These are phyloP conservation scores for Anas flavirostris DNA, from an alignment of 2,797 vertebrate genomes.

Conservation along the genomic window DNA sequence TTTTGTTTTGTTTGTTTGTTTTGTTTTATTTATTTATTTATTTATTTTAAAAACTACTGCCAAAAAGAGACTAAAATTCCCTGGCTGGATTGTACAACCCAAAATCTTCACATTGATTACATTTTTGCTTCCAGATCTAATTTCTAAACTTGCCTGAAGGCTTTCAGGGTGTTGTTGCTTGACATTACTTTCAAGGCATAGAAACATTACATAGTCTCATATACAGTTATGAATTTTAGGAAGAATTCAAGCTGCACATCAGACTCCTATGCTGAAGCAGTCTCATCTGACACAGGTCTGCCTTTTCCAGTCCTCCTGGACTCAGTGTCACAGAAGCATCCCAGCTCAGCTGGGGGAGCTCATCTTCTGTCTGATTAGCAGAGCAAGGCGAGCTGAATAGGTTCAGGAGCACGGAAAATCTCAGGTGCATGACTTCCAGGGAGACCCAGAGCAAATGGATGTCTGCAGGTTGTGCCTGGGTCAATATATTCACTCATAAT, in stretches of 20 bases:
- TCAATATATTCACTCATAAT: not conserved
- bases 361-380: not conserved
- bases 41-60: not conserved
- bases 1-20: not conserved
- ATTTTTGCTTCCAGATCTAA: not conserved
- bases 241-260: not conserved
- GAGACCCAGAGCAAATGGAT: not conserved
- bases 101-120: not conserved
- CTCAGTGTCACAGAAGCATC: too few species aligned
- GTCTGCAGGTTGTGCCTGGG: fast-evolving
- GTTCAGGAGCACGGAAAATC: not conserved
- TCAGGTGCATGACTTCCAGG: not conserved
- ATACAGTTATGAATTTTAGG: not conserved
- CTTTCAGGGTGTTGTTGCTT: not conserved
- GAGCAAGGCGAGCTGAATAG: not conserved
- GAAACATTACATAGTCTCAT: not conserved
- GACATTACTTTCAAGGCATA: not conserved
- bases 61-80: not conserved
- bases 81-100: fast-evolving
- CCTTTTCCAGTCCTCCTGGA: not conserved
- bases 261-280: not conserved
- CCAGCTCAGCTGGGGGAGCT: not conserved
- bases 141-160: not conserved
- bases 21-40: not conserved
- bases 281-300: not conserved